Conservation (phyloP, 2,888 invertebrate species). For the Ophion ellenae region DNA sequence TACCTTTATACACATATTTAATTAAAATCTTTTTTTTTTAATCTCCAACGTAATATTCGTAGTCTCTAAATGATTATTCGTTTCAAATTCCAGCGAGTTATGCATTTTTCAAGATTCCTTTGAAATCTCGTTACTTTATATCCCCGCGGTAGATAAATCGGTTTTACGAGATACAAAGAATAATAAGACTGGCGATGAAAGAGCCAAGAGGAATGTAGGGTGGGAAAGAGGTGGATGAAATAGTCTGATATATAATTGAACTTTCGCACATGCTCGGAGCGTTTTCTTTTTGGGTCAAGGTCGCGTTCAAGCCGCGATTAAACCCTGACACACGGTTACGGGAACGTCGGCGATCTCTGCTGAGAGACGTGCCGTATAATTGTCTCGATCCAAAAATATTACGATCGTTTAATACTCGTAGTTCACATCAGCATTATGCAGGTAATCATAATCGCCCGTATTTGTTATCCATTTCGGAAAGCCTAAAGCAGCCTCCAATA, state of each 20-base stretch:
- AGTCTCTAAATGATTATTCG: constrained; percentile 3
- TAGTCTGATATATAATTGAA: constrained; percentile 38
- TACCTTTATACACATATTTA: not conserved
- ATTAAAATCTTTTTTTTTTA: not conserved
- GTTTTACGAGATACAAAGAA: constrained; percentile 2
- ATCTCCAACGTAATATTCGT: not conserved
- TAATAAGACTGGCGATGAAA: not conserved
- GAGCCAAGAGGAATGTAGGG: not conserved
- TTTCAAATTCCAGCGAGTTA: not conserved
- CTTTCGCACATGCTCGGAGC: constrained; percentile 45
- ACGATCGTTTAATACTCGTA: not conserved
- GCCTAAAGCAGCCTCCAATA: no score
- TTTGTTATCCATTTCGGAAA: no score
- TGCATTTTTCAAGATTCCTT: constrained; percentile 15
- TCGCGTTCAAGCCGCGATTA: constrained; percentile 24
- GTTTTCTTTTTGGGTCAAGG: constrained; percentile 38
- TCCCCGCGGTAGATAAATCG: constrained; percentile 2
- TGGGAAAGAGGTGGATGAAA: constrained; percentile 9
- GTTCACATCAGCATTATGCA: no score
- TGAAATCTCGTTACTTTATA: not conserved
- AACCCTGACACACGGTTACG: constrained; percentile 6
- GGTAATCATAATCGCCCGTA: no score
- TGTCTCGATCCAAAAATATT: constrained; percentile 9
- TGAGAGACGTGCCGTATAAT: constrained; percentile 18
- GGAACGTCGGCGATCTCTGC: not conserved